Percentiles rank a stretch among this genome's conserved stretches.
phyloP scores from a whole-genome alignment of 2,113 vertebrate species.

The Syngnathus typhle region DNA sequence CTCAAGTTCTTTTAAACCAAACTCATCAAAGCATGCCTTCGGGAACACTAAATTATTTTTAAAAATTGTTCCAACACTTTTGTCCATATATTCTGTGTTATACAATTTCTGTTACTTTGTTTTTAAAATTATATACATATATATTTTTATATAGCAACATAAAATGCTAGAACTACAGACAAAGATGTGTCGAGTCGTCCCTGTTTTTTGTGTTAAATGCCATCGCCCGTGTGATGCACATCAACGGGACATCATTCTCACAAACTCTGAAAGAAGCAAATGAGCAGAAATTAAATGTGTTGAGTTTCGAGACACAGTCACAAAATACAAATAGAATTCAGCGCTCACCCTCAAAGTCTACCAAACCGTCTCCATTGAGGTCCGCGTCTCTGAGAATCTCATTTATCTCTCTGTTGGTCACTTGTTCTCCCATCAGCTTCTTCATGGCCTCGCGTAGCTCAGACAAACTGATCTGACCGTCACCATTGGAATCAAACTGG shows the following conservation, averaged over 20 bases:
- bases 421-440: constrained; percentile 86
- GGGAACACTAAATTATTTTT: background rate
- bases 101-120: background rate
- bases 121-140: background rate
- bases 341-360: constrained; percentile 87
- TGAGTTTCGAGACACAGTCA: background rate
- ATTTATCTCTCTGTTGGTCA: constrained; percentile 83
- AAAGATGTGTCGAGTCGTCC: constrained; percentile 3
- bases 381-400: constrained; percentile 88
- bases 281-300: background rate
- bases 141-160: constrained; percentile 32
- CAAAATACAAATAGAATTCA: background rate
- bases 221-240: background rate
- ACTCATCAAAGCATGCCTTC: background rate
- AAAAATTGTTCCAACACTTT: background rate
- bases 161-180: constrained; percentile 29
- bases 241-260: constrained; percentile 79
- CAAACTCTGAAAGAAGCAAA: constrained; percentile 65
- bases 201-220: background rate
- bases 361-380: constrained; percentile 85
- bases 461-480: constrained; percentile 83
- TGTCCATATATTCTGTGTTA: background rate
- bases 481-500: constrained; percentile 88
- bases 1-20: background rate
- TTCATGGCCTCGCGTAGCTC: constrained; percentile 79